Evolutionary conservation across 2,113 vertebrate genomes (phyloP), one percentile per base, ranked within the genome.

Genomic region (Albula goreensis): DNA sequence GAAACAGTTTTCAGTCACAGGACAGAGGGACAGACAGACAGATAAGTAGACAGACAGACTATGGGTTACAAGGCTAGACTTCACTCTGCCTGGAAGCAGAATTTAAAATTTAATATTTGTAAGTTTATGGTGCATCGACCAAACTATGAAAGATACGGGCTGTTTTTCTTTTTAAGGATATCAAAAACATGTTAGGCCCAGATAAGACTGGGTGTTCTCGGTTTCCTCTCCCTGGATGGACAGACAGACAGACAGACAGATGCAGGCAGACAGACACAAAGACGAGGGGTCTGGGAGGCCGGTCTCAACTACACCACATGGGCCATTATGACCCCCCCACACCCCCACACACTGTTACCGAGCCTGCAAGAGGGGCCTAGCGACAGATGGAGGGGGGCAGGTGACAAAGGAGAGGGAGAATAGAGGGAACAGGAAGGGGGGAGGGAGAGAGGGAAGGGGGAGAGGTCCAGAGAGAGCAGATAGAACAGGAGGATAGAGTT

Each of bases 261-360:
- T 9, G 31, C 1, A 41, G 83, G 78, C 81, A 84, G 49, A 78
- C 70, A 15, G 60, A 63, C 60, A 57, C 8, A 78, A 51, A 57
- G 41, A 60, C 19, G 91, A 84, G 83, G 13, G 48, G 2, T 66
- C 41, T 56, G 52, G 83, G 63, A 78, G n/a, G 77, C 5, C 3
- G 66, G 50, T 11, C 89, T 91, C 85, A 92, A 92, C 92, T 92
- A 93, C 92, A 88, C 93, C 93, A 93, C 94, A 94, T 92, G 94
- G 91, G 93, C 92, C 89, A 90, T 90, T 85, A 94, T 93, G 94
- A 93, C 94, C 90, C 92, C 89, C 90, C 92, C 90, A 90, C 88
- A 91, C 89, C 66, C 51, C 82, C 91, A 83, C 31, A n/a, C 83
- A 41, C 70, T 15, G 41, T 74, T 12, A 66, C 77, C 51, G 31